Percentiles rank a stretch among this genome's conserved stretches.
Evolutionary conservation across 53 echinoderm and acorn worm genomes (phyloP).

Genomic region (Zoroaster sp.): DNA sequence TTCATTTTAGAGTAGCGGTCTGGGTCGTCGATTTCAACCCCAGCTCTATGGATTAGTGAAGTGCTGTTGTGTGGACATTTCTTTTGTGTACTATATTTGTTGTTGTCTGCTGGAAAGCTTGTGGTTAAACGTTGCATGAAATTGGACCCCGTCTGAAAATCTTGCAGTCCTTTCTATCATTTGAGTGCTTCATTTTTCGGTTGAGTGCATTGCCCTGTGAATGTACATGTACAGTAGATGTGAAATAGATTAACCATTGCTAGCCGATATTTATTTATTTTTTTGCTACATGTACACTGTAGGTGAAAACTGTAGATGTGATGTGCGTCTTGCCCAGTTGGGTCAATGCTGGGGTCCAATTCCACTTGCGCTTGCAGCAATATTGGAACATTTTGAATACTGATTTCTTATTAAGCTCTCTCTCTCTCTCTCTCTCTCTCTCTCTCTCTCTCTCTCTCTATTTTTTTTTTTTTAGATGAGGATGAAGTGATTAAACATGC

Average conservation of each 20-base stretch:
- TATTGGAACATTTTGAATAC: background rate
- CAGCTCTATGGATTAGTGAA: background rate
- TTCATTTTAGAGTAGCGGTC: background rate
- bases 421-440: background rate
- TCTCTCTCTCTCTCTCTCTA: background rate
- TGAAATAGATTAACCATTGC: too few relatives aligned
- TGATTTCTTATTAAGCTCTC: background rate
- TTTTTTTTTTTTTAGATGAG: background rate
- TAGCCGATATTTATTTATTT: too few relatives aligned
- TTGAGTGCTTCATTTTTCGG: background rate
- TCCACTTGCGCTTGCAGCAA: constrained; percentile 26
- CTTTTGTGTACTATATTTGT: background rate
- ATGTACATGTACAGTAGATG: too few relatives aligned
- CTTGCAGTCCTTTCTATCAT: background rate
- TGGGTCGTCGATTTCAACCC: background rate
- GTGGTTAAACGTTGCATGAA: background rate
- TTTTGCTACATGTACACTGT: too few relatives aligned
- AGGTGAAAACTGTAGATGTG: background rate
- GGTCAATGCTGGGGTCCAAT: background rate
- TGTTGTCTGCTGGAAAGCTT: background rate
- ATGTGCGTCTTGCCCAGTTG: background rate
- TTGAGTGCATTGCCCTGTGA: background rate
- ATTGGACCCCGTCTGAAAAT: background rate
- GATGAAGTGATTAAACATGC: background rate
- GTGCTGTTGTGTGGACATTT: too few relatives aligned